phyloP scores from a whole-genome alignment of 1,140 invertebrate genomes.

The Heterodera carotae region DNA sequence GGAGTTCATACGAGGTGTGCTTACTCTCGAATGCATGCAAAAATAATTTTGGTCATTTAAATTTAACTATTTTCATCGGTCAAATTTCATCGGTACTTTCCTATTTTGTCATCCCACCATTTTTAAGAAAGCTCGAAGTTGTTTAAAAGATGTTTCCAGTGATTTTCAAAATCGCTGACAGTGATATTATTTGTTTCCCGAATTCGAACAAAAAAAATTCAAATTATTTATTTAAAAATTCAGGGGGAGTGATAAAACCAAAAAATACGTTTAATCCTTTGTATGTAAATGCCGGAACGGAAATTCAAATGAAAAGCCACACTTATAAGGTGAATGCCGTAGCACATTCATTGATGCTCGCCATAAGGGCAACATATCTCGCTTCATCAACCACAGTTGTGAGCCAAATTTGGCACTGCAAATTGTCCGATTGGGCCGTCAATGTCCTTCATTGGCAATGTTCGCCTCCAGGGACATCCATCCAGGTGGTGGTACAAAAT shows the following conservation, averaged over 20 bases:
- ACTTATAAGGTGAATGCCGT: constrained; percentile 13
- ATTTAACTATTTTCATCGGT: constrained; percentile 3
- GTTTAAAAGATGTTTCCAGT: too few relatives aligned
- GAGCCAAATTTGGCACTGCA: constrained; percentile 78
- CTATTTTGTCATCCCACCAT: too few relatives aligned
- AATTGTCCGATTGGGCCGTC: constrained; percentile 38
- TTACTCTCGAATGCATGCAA: not conserved
- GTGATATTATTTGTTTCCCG: too few relatives aligned
- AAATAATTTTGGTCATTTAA: not conserved
- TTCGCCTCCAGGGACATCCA: constrained; percentile 46
- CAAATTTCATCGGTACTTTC: too few relatives aligned
- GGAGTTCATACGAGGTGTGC: constrained; percentile 39
- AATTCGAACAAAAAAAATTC: too few relatives aligned
- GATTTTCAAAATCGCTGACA: too few relatives aligned
- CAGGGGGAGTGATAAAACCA: too few relatives aligned
- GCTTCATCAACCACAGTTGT: constrained; percentile 99
- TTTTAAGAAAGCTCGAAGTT: too few relatives aligned
- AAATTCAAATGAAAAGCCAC: too few relatives aligned
- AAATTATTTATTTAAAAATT: too few relatives aligned
- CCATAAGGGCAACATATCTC: constrained; percentile 72
- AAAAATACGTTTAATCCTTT: too few relatives aligned
- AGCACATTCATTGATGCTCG: constrained; percentile 29
- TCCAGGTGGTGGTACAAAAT: constrained; percentile 29
- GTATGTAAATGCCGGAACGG: too few relatives aligned
- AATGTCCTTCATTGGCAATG: constrained; percentile 33